phyloP scores from a whole-genome alignment of 2,888 invertebrate genomes.

The Corythucha ciliata region DNA sequence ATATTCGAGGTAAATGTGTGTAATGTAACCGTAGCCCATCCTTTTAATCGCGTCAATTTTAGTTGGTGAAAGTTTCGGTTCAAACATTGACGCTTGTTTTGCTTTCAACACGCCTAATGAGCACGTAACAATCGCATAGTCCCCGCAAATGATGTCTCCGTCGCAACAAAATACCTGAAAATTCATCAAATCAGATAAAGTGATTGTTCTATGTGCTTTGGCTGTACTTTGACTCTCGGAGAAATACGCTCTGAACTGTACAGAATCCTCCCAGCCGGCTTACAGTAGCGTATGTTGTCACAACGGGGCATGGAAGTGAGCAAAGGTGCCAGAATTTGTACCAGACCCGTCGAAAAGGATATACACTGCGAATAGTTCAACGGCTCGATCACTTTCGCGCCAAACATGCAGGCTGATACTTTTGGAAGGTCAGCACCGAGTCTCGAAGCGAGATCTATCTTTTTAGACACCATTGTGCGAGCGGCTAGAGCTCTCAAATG shows the following conservation, averaged over 20 bases:
- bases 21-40: slow-evolving; percentile 63
- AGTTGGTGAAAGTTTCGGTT: slow-evolving; percentile 57
- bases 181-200: too few species aligned
- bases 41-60: slow-evolving; percentile 58
- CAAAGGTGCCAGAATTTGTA: slow-evolving; percentile 57
- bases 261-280: slow-evolving; percentile 23
- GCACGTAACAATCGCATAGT: slow-evolving; percentile 68
- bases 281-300: slow-evolving; percentile 24
- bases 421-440: slow-evolving; percentile 52
- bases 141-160: slow-evolving; percentile 58
- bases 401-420: slow-evolving; percentile 54
- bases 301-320: slow-evolving; percentile 51
- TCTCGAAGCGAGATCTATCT: slow-evolving; percentile 48
- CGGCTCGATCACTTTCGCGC: slow-evolving; percentile 58
- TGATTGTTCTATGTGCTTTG: too few species aligned
- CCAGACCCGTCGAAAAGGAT: slow-evolving; percentile 55
- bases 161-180: slow-evolving; percentile 64
- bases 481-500: slow-evolving; percentile 60
- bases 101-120: slow-evolving; percentile 71
- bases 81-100: slow-evolving; percentile 60
- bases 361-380: too few species aligned
- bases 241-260: slow-evolving; percentile 12
- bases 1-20: slow-evolving; percentile 70
- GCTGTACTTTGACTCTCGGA: slow-evolving; percentile 23
- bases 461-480: slow-evolving; percentile 57